Percentiles rank a stretch among this genome's conserved stretches.
Conservation (phyloP, 2,113 vertebrate genomes). For the Rhinichthys klamathensis region DNA sequence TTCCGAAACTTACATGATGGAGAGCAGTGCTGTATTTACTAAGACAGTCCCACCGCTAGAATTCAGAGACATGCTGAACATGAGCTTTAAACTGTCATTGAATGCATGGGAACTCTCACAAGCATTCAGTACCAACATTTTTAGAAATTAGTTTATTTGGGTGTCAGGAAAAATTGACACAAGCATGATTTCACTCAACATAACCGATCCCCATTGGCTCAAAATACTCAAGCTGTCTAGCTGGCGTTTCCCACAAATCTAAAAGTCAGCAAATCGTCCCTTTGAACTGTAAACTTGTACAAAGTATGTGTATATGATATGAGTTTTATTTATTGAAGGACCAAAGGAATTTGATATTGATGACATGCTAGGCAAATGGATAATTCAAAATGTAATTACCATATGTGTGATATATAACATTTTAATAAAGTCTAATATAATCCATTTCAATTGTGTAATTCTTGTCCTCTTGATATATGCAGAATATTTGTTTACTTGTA, state of each 20-base stretch:
- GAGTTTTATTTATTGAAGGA: constrained; percentile 89
- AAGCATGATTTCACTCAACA: neutral
- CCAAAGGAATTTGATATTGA: constrained; percentile 92
- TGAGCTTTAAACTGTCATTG: neutral
- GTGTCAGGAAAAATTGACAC: neutral
- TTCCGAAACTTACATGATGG: neutral
- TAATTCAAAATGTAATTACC: constrained; percentile 83
- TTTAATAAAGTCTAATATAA: constrained; percentile 87
- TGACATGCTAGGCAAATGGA: constrained; percentile 78
- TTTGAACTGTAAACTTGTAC: constrained; percentile 84
- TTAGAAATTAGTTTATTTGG: neutral
- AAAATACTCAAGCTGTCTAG: constrained; percentile 14
- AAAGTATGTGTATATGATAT: constrained; percentile 90
- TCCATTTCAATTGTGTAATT: constrained; percentile 78
- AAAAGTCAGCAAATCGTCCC: constrained; percentile 69
- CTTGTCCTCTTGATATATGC: constrained; percentile 69
- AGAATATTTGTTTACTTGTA: constrained; percentile 40
- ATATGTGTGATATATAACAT: constrained; percentile 80
- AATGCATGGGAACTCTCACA: neutral
- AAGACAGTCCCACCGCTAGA: neutral
- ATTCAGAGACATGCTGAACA: neutral
- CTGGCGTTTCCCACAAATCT: constrained; percentile 10
- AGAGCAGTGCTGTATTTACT: neutral
- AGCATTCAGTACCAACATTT: constrained; percentile 10
- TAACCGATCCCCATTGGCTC: neutral